Evolutionary conservation across 37 sponge, comb jelly and placozoan genomes (phyloP).

Genomic region (Chondrilla cf. caribensis): DNA sequence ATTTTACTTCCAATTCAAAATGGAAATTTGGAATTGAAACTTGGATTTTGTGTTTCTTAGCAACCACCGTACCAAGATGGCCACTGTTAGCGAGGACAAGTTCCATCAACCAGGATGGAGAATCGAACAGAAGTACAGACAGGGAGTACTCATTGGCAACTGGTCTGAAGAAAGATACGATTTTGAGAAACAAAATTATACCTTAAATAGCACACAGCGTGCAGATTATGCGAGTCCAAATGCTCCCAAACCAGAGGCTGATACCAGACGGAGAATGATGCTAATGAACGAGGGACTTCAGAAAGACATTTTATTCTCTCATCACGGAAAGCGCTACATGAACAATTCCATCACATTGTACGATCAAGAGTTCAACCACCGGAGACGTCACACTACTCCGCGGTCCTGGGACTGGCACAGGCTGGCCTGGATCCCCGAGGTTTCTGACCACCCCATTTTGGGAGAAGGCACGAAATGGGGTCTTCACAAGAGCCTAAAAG

Average conservation of each 20-base stretch:
- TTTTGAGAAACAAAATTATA: slow-evolving; percentile 58
- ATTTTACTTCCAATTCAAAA: not conserved
- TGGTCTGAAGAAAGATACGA: slow-evolving; percentile 85
- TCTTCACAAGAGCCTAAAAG: slow-evolving; percentile 41
- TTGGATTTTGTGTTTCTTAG: not conserved
- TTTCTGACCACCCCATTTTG: slow-evolving; percentile 65
- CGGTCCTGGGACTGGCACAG: slow-evolving; percentile 80
- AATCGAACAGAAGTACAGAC: slow-evolving; percentile 74
- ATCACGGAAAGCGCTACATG: slow-evolving; percentile 81
- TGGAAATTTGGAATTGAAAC: not conserved
- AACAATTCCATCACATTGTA: slow-evolving; percentile 72
- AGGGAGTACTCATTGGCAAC: slow-evolving; percentile 85
- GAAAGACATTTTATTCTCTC: slow-evolving; percentile 68
- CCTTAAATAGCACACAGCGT: slow-evolving; percentile 62
- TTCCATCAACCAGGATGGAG: slow-evolving; percentile 82
- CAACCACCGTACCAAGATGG: not conserved
- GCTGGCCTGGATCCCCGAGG: slow-evolving; percentile 84
- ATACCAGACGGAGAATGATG: slow-evolving; percentile 55
- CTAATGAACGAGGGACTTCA: slow-evolving; percentile 77
- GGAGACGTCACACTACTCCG: slow-evolving; percentile 24
- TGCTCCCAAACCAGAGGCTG: slow-evolving; percentile 49
- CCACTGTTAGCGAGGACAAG: slow-evolving; percentile 20
- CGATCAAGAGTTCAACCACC: slow-evolving; percentile 67
- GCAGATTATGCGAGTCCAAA: slow-evolving; percentile 45
- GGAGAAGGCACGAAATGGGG: slow-evolving; percentile 64